These are phyloP conservation scores for Nibea coibor DNA, from an alignment of 2,113 vertebrate species.

Conservation along the genomic window DNA sequence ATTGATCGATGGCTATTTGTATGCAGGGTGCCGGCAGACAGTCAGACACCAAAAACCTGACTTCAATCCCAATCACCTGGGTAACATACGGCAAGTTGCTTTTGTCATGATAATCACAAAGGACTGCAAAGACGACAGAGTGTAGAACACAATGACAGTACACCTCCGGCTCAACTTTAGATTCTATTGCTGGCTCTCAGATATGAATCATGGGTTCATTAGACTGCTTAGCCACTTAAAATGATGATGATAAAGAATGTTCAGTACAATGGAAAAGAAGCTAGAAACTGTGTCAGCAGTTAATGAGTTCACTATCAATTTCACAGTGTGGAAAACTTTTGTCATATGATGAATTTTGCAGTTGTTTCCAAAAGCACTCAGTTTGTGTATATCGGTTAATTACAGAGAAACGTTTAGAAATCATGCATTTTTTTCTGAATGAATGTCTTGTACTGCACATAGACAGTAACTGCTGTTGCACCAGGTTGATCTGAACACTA, in stretches of 20 bases:
- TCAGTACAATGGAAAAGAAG: background rate
- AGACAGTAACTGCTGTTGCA: conserved; percentile 12
- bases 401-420: background rate
- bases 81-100: background rate
- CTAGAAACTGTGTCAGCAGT: background rate
- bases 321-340: background rate
- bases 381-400: background rate
- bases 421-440: background rate
- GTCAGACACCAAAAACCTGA: conserved; percentile 26
- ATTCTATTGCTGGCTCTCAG: background rate
- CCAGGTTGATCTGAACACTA: conserved; percentile 50
- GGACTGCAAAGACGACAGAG: background rate
- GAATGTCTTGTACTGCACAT: background rate
- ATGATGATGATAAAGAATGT: background rate
- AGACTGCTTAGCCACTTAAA: background rate
- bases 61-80: conserved; percentile 30
- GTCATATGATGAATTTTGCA: background rate
- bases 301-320: background rate
- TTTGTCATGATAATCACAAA: conserved; percentile 20
- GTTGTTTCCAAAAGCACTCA: background rate
- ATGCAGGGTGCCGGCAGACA: conserved; percentile 38
- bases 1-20: conserved; percentile 63
- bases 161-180: background rate
- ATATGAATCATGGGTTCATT: background rate
- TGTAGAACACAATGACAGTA: background rate